Percentiles rank a stretch among this genome's conserved stretches.
These are phyloP conservation scores for Peromyscus aztecus DNA, from an alignment of 2,797 vertebrate species.

Conservation along the genomic window DNA sequence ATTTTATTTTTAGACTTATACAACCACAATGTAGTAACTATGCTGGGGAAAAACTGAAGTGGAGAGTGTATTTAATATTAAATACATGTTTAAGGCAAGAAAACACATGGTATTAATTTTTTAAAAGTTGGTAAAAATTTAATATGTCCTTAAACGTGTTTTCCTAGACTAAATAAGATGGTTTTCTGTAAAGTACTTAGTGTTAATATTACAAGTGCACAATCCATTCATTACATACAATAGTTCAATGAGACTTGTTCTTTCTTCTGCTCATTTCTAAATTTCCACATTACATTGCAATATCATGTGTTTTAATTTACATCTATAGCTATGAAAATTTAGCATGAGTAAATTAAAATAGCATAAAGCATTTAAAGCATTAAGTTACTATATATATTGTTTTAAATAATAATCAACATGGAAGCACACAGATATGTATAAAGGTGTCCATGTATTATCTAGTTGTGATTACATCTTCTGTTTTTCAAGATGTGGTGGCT, in stretches of 20 bases:
- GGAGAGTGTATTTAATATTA: not conserved
- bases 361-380: not conserved
- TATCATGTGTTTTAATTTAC: not conserved
- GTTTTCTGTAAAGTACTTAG: not conserved
- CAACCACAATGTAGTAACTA: not conserved
- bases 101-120: not conserved
- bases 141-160: not conserved
- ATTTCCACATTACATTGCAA: not conserved
- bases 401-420: not conserved
- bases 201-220: not conserved
- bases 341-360: not conserved
- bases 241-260: not conserved
- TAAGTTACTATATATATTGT: not conserved
- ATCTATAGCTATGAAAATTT: not conserved
- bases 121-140: not conserved
- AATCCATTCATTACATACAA: not conserved
- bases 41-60: not conserved
- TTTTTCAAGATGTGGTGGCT: not conserved
- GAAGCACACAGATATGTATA: not conserved
- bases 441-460: not conserved
- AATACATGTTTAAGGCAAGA: not conserved
- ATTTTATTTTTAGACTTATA: not conserved
- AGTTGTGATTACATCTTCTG: not conserved
- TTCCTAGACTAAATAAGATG: not conserved
- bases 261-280: not conserved